These are phyloP conservation scores for Sitophilus oryzae DNA, from an alignment of 1,140 invertebrate genomes.

Conservation along the genomic window DNA sequence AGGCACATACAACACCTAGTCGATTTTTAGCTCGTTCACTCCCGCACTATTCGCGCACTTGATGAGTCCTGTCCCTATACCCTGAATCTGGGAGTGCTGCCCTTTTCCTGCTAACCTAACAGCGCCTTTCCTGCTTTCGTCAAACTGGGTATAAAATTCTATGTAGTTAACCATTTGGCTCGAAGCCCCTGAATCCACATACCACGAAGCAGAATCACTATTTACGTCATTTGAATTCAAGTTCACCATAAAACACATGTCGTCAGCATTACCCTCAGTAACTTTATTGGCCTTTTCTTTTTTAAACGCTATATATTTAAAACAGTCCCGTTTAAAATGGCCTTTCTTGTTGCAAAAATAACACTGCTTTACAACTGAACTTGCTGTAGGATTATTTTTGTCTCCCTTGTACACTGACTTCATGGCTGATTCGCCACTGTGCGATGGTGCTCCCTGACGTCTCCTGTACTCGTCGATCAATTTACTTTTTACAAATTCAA, in stretches of 20 bases:
- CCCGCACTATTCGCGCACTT: conserved; percentile 2
- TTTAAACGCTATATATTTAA: not conserved
- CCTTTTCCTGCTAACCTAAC: too few relatives aligned
- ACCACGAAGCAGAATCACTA: conserved; percentile 2
- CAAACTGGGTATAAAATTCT: too few relatives aligned
- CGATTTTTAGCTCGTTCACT: too few relatives aligned
- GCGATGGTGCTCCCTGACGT: not conserved
- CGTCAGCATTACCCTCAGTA: not conserved
- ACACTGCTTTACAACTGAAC: too few relatives aligned
- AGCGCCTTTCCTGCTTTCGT: too few relatives aligned
- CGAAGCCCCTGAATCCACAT: conserved; percentile 3
- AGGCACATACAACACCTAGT: too few relatives aligned
- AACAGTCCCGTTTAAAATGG: too few relatives aligned
- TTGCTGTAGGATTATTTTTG: too few relatives aligned
- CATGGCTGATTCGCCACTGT: not conserved
- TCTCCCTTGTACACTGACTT: too few relatives aligned
- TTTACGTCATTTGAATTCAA: not conserved
- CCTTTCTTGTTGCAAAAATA: too few relatives aligned
- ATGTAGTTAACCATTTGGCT: conserved; percentile 1
- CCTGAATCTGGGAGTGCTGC: conserved; percentile 1
- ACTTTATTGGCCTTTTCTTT: not conserved
- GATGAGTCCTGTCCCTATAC: conserved; percentile 5
- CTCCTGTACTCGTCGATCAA: conserved; percentile 5
- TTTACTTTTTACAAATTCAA: too few relatives aligned
- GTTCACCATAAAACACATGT: not conserved